Evolutionary conservation across 2,113 vertebrate species (phyloP), one percentile per base, ranked within the genome.

Genomic region (Otocyon megalotis): DNA sequence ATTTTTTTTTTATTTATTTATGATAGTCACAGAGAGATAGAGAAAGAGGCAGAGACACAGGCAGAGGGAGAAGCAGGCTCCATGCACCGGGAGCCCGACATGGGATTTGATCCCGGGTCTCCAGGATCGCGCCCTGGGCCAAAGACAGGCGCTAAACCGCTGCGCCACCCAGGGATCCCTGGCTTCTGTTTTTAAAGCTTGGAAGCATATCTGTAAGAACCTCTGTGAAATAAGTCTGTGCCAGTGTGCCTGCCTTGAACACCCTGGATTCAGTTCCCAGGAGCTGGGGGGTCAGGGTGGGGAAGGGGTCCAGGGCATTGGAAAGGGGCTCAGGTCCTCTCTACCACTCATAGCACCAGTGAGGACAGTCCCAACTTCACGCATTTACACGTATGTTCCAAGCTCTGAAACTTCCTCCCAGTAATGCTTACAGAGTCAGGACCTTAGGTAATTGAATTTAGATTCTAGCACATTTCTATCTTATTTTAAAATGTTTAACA

Each of bases 141-240:
- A n/a, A n/a, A n/a, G n/a, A n/a, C n/a, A n/a, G n/a, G n/a, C n/a
- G n/a, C n/a, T n/a, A n/a, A n/a, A n/a, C n/a, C n/a, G n/a, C n/a
- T n/a, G n/a, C n/a, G n/a, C n/a, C n/a, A n/a, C n/a, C n/a, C n/a
- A n/a, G n/a, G n/a, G n/a, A n/a, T n/a, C n/a, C n/a, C 53, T 89
- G 50, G 65, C 53, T 88, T 85, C 82, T 71, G 67, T 58, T 62
- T 97, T 89, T 93, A 93, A 95, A 97, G 62, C 37, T 89, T 95
- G 43, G 92, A 93, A 80, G 54, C 3, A 20, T 14, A 76, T 63
- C 53, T 86, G 19, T 74, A 37, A 85, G 72, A 71, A 53, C 8
- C 62, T 69, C 2, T 19, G 24, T 35, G 65, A 82, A 71, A 7
- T 43, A 35, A 91, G 4, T 76, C 53, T 88, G 50, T 76, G 37